Base-by-base conservation (phyloP, 1,140 invertebrate genomes). In the Galendromus occidentalis region DNA sequence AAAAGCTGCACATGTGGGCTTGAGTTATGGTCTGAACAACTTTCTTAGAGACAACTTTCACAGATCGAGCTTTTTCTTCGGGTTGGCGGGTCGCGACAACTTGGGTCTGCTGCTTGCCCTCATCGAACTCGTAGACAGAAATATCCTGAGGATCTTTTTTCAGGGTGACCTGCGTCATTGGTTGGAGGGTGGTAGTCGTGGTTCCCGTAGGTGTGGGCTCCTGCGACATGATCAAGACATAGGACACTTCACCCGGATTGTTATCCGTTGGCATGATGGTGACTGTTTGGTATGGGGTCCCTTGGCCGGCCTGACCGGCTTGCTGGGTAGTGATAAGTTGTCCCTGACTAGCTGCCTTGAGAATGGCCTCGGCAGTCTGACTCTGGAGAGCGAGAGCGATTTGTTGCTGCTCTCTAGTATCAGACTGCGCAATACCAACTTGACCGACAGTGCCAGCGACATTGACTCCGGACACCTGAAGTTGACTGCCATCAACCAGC, bases 201-300 rank as follows among this genome's bases (percentile, higher is more conserved):
- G 30, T 44, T 30, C 42, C 65, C 39, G 33, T 44, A 14, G 66
- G 68, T 14, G 29, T 30, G 25, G 42, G 33, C 6, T 67, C 72
- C 73, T 86, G 84, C 67, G 89, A 86, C 2, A 93, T 86, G 68
- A 91, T 89, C 14, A 93, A 77, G 0, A 93, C 87, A 74, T 91
- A 92, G 75, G 86, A 91, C 1, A 91, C 82, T 79, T 91, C 82
- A 2, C 86, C 86, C 64, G 83, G 80, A 71, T 83, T 83, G 1
- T 81, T 82, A 66, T 90, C 85, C 0, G 87, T 86, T 1, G 88
- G 88, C 18, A 91, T 84, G 68, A 92, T 83, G 0, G 87, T 88
- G 0, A 92, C 85, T 1, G 87, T 86, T 75, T 90, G 87, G 76
- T 85, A 89, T 4, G 68, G 66, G 66, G 71, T 72, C 29, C 68